Percentiles rank a stretch among this genome's conserved stretches.
These are phyloP conservation scores for Zapus hudsonius DNA, from an alignment of 2,113 vertebrate genomes.

Conservation along the genomic window DNA sequence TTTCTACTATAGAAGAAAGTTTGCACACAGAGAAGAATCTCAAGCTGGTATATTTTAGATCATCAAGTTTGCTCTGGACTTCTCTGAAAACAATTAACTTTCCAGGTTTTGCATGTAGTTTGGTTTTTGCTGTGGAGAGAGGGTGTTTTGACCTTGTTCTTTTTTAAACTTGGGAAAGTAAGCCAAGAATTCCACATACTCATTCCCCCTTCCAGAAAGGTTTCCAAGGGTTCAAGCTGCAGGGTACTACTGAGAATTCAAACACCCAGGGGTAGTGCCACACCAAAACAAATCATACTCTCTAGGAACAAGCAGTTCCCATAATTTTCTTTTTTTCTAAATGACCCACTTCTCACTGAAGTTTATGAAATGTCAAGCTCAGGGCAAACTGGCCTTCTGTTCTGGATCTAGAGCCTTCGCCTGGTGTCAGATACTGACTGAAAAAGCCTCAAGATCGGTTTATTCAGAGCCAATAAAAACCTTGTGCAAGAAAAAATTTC, in stretches of 20 bases:
- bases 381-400: slow-evolving; percentile 1
- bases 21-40: not conserved
- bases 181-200: slow-evolving; percentile 74
- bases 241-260: slow-evolving; percentile 66
- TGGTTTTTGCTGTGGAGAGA: slow-evolving; percentile 48
- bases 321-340: slow-evolving; percentile 42
- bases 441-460: not conserved
- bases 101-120: slow-evolving; percentile 34
- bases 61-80: slow-evolving; percentile 27
- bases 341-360: slow-evolving; percentile 55
- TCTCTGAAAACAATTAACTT: slow-evolving; percentile 30
- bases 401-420: not conserved
- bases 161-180: slow-evolving; percentile 46
- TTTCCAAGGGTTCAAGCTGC: slow-evolving; percentile 73
- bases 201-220: slow-evolving; percentile 53
- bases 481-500: slow-evolving; percentile 37
- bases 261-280: slow-evolving; percentile 50
- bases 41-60: slow-evolving; percentile 13
- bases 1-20: not conserved
- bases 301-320: slow-evolving; percentile 77
- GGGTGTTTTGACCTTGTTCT: slow-evolving; percentile 59
- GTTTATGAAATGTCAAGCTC: slow-evolving; percentile 46
- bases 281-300: slow-evolving; percentile 75
- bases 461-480: slow-evolving; percentile 10
- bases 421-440: not conserved